Evolutionary conservation across 2,797 vertebrate species (phyloP).

Genomic region (Sternarchorhynchus goeldii): DNA sequence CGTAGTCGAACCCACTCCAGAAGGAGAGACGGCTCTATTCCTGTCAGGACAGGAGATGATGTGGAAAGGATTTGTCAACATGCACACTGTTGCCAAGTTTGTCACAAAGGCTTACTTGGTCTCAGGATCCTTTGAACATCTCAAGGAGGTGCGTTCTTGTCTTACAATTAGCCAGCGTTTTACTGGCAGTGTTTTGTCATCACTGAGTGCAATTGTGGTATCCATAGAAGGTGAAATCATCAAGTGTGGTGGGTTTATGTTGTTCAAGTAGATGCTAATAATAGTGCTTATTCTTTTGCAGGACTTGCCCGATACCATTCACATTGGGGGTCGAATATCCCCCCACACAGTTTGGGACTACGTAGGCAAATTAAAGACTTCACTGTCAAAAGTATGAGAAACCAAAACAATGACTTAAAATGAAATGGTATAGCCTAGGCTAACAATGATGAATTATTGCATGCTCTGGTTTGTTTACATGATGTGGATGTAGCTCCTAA

Average conservation of each 20-base stretch:
- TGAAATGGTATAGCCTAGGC: neutral
- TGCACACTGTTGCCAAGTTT: conserved; percentile 98
- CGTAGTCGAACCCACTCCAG: conserved; percentile 75
- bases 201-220: neutral
- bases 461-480: neutral
- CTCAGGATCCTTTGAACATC: conserved; percentile 92
- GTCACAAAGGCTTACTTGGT: conserved; percentile 98
- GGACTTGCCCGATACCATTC: conserved; percentile 98
- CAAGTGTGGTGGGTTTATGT: neutral
- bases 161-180: neutral
- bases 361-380: conserved; percentile 96
- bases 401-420: neutral
- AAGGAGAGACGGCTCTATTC: conserved; percentile 91
- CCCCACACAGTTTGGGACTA: conserved; percentile 98
- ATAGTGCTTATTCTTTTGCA: conserved; percentile 62
- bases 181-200: too few species aligned
- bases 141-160: conserved; percentile 85
- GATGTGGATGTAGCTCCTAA: neutral
- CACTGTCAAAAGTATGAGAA: conserved; percentile 89
- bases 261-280: neutral
- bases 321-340: conserved; percentile 92
- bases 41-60: conserved; percentile 91
- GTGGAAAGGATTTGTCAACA: conserved; percentile 99
- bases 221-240: neutral
- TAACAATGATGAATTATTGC: neutral